Conservation (phyloP, 2,113 vertebrate genomes). For the Bos taurus region DNA sequence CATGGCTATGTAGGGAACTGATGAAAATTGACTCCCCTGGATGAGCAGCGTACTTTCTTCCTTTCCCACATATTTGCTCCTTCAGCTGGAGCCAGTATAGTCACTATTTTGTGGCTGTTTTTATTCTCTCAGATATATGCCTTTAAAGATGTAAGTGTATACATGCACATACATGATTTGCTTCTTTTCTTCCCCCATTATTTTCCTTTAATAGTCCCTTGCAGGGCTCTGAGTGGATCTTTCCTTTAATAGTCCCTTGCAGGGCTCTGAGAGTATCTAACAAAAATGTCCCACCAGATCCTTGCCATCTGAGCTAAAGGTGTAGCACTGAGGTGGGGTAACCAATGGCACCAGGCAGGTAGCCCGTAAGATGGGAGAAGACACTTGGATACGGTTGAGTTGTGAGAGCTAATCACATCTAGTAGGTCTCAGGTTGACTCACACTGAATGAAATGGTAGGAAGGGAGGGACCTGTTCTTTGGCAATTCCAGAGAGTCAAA, state of each 20-base stretch:
- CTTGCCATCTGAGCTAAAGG: neutral
- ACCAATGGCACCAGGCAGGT: neutral
- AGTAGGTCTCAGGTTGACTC: neutral
- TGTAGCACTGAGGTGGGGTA: neutral
- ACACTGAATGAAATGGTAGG: neutral
- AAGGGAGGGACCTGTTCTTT: neutral
- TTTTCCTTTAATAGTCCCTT: slow-evolving; percentile 13
- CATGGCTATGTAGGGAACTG: neutral
- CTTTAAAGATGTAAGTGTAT: neutral
- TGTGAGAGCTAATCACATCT: neutral
- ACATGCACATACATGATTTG: neutral
- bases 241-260: neutral
- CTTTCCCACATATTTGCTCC: neutral
- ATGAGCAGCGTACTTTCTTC: neutral
- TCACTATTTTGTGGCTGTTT: neutral
- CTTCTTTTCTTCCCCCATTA: neutral
- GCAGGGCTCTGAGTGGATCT: neutral
- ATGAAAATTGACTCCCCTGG: neutral
- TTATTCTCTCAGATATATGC: neutral
- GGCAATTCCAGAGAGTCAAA: neutral
- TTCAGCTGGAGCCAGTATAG: neutral
- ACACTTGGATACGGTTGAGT: neutral
- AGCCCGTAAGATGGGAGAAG: neutral
- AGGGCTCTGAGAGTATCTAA: neutral
- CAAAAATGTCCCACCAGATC: neutral